These are phyloP conservation scores for Meloidogyne floridensis DNA, from an alignment of 1,140 invertebrate genomes.

Conservation along the genomic window DNA sequence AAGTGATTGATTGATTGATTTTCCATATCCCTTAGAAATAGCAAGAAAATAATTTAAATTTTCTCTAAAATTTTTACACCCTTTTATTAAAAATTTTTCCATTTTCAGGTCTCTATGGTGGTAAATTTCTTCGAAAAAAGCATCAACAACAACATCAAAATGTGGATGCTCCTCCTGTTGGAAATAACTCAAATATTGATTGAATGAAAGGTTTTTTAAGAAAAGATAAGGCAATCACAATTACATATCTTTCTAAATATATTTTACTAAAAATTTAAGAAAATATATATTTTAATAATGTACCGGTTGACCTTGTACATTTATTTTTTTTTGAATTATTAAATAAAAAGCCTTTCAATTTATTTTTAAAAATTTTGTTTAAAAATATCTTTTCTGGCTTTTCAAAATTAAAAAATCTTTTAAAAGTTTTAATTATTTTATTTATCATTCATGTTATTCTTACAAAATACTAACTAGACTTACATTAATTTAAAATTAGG, in stretches of 20 bases:
- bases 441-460: too few species aligned
- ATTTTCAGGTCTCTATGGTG: slow-evolving; percentile 51
- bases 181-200: neutral
- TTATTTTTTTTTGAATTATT: neutral
- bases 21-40: too few species aligned
- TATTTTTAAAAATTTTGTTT: too few species aligned
- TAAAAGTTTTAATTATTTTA: too few species aligned
- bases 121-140: slow-evolving; percentile 38
- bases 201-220: neutral
- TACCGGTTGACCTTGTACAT: slow-evolving; percentile 5
- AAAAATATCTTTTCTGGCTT: too few species aligned
- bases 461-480: too few species aligned
- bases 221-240: neutral
- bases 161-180: neutral
- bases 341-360: neutral
- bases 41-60: too few species aligned
- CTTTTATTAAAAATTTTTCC: neutral
- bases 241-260: neutral
- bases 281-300: neutral
- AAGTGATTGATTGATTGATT: too few species aligned
- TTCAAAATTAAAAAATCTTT: too few species aligned
- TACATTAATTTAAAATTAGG: too few species aligned
- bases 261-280: neutral
- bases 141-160: slow-evolving; percentile 11
- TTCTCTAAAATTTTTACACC: neutral